phyloP scores from a whole-genome alignment of 2,113 vertebrate genomes.

The Oreochromis spilurus region DNA sequence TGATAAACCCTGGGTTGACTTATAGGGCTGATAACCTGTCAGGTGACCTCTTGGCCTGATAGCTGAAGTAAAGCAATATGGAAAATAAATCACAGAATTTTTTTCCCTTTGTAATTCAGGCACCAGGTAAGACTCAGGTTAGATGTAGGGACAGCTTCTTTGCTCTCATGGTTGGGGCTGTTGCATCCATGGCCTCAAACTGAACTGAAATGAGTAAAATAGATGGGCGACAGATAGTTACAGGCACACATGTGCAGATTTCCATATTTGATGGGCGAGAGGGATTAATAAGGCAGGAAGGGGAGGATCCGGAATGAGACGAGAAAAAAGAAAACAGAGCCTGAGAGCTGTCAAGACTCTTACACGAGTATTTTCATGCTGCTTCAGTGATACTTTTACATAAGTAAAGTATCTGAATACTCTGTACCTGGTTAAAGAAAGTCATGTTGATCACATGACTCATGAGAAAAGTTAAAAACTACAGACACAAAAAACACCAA shows the following conservation, averaged over 20 bases:
- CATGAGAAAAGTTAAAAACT: neutral
- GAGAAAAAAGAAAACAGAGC: neutral
- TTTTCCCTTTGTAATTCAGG: neutral
- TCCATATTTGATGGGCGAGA: neutral
- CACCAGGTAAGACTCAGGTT: neutral
- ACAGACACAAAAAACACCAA: neutral
- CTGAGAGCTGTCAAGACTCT: neutral
- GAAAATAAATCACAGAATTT: neutral
- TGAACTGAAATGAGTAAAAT: fast-evolving
- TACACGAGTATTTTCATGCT: neutral
- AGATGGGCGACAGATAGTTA: fast-evolving
- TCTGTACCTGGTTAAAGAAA: neutral
- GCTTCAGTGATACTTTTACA: neutral
- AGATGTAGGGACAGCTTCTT: neutral
- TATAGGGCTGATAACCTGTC: neutral
- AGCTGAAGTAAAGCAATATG: fast-evolving
- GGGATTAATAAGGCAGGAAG: neutral
- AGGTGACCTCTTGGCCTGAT: neutral
- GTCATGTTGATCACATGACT: neutral
- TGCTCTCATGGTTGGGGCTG: neutral
- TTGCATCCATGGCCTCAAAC: neutral
- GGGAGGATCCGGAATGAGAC: neutral
- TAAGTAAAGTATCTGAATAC: neutral
- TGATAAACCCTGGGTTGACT: neutral
- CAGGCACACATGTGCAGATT: neutral